These are phyloP conservation scores for Prionailurus bengalensis DNA, from an alignment of 2,113 vertebrate species.

Conservation along the genomic window DNA sequence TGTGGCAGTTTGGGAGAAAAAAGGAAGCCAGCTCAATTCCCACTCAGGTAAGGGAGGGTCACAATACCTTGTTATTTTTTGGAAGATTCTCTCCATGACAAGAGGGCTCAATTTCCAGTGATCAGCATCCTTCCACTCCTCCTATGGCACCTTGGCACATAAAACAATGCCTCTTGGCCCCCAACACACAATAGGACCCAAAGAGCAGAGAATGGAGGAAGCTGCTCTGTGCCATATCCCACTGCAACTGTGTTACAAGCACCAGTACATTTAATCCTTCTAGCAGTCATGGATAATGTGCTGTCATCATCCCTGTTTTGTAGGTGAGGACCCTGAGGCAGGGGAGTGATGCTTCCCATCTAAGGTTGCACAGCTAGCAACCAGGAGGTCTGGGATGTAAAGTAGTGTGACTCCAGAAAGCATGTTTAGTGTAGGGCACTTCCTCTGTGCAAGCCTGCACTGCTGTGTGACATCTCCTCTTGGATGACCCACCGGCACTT, in stretches of 20 bases:
- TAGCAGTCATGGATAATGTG: neutral
- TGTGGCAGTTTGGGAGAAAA: neutral
- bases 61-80: neutral
- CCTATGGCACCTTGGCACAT: too few relatives aligned
- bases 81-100: rapidly evolving
- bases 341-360: neutral
- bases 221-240: neutral
- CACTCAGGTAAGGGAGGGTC: neutral
- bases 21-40: neutral
- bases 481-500: neutral
- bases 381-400: neutral
- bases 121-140: neutral
- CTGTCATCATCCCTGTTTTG: neutral
- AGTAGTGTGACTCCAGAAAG: neutral
- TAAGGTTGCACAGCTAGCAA: neutral
- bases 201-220: neutral
- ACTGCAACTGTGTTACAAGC: too few relatives aligned
- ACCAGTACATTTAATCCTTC: too few relatives aligned
- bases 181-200: neutral
- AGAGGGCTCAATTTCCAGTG: neutral
- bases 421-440: neutral
- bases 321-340: too few relatives aligned
- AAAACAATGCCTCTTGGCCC: neutral
- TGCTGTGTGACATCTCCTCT: neutral
- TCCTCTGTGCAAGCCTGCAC: neutral